Evolutionary conservation across 2,888 invertebrate genomes (phyloP).

Genomic region (Spicauda simplicius): DNA sequence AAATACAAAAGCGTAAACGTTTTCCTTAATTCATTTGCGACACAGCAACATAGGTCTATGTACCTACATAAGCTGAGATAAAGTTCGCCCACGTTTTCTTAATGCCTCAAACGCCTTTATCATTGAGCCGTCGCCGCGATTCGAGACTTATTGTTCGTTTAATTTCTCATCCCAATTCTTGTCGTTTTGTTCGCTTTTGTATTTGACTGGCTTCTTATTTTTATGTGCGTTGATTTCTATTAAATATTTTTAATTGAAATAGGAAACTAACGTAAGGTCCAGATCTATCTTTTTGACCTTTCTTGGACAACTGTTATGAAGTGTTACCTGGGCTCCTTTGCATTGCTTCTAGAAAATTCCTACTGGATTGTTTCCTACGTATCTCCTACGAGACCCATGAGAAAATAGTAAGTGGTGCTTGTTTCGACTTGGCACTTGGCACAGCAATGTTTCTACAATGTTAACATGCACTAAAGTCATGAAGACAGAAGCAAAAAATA

Average conservation of each 20-base stretch:
- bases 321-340: no score
- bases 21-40: neutral
- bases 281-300: no score
- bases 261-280: neutral
- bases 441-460: no score
- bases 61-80: constrained; percentile 18
- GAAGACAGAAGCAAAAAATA: no score
- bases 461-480: no score
- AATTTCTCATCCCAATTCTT: constrained; percentile 26
- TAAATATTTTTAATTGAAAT: neutral
- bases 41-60: constrained; percentile 7
- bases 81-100: constrained; percentile 24
- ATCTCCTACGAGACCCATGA: no score
- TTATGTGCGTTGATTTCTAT: neutral
- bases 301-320: no score
- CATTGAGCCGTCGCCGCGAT: constrained; percentile 12
- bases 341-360: no score
- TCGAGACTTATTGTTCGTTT: constrained; percentile 31
- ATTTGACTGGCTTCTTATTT: neutral
- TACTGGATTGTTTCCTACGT: no score
- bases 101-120: constrained; percentile 21
- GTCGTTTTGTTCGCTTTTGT: constrained; percentile 2
- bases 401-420: no score
- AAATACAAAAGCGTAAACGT: neutral
- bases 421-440: no score